phyloP scores from a whole-genome alignment of 2,888 invertebrate genomes.

The Polyommatus icarus region DNA sequence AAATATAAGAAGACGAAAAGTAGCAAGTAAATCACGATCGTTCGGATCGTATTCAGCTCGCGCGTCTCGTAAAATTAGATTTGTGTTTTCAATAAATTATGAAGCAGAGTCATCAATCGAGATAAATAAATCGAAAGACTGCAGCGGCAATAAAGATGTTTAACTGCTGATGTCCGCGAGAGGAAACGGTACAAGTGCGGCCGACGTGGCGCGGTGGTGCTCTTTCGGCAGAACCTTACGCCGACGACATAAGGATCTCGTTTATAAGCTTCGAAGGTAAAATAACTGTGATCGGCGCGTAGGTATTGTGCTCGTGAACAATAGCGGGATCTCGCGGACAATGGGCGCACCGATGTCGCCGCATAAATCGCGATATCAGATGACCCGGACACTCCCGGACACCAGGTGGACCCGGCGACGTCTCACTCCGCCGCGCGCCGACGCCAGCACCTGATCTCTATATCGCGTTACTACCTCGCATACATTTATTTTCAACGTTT shows the following conservation, averaged over 20 bases:
- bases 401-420: not conserved
- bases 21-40: not conserved
- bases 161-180: not conserved
- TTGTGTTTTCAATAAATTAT: not conserved
- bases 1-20: not conserved
- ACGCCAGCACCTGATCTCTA: not conserved
- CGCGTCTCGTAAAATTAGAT: constrained; percentile 9
- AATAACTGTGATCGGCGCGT: not conserved
- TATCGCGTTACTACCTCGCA: not conserved
- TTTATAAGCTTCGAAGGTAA: not conserved
- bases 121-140: not conserved
- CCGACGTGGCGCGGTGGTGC: not conserved
- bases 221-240: not conserved
- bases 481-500: not conserved
- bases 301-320: not conserved
- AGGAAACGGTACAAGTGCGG: not conserved
- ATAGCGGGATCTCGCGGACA: not conserved
- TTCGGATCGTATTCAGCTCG: not conserved
- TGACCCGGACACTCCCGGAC: not conserved
- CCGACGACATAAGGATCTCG: not conserved
- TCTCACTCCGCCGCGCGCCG: not conserved
- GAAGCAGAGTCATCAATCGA: not conserved
- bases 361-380: constrained; percentile 7
- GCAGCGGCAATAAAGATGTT: constrained; percentile 7
- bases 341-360: not conserved